Evolutionary conservation across 2,113 vertebrate species (phyloP).

Genomic region (Paedocypris sp.): DNA sequence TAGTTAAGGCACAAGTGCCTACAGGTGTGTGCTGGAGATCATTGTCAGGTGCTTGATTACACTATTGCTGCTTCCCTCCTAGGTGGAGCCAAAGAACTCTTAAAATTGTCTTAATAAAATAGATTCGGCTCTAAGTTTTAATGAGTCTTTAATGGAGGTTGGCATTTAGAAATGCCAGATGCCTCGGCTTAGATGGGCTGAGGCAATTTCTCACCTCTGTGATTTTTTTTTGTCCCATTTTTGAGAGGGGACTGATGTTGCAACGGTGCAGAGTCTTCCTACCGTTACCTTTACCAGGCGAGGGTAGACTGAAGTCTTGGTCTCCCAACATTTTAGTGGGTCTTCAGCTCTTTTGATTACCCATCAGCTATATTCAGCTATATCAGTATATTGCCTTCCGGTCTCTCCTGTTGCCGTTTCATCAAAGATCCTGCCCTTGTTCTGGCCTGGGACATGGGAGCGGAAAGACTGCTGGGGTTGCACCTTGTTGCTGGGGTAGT

Average conservation of each 20-base stretch:
- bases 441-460: neutral
- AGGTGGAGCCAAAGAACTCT: too few species aligned
- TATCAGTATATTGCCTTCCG: slow-evolving; percentile 13
- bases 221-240: slow-evolving; percentile 11
- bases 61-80: too few species aligned
- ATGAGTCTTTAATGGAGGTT: slow-evolving; percentile 8
- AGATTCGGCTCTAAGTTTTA: too few species aligned
- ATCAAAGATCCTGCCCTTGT: slow-evolving; percentile 1
- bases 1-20: too few species aligned
- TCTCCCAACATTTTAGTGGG: slow-evolving; percentile 19
- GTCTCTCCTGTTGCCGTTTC: slow-evolving; percentile 16
- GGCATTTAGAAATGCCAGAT: slow-evolving; percentile 18
- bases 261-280: neutral
- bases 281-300: neutral
- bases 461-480: neutral
- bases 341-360: slow-evolving; percentile 13
- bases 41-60: too few species aligned
- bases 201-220: slow-evolving; percentile 18
- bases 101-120: too few species aligned
- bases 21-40: too few species aligned
- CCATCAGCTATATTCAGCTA: too few species aligned
- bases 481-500: neutral
- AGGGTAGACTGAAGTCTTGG: neutral
- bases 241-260: slow-evolving; percentile 7
- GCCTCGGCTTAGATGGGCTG: neutral